These are phyloP conservation scores for Coregonus sp. DNA, from an alignment of 2,797 vertebrate species.

Conservation along the genomic window DNA sequence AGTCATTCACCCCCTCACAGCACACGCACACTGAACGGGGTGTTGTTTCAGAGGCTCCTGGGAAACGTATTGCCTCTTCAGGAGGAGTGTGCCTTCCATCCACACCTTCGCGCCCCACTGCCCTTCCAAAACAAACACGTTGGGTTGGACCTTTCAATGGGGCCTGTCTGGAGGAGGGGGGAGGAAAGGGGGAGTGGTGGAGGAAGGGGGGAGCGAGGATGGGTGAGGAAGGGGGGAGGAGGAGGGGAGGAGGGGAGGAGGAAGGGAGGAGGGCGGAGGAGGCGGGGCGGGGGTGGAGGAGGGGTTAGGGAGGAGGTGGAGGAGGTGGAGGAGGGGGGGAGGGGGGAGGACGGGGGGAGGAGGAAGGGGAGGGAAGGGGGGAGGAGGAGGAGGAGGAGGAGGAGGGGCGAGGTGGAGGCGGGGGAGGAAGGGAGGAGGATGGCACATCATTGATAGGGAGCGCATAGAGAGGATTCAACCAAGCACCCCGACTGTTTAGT, in stretches of 20 bases:
- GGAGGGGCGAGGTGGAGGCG: too few relatives aligned
- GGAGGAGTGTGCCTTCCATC: slow-evolving; percentile 10
- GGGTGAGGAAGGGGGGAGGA: too few relatives aligned
- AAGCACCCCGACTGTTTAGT: too few relatives aligned
- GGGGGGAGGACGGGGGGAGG: background rate
- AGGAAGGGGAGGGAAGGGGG: background rate
- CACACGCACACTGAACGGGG: background rate
- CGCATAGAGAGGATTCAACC: too few relatives aligned
- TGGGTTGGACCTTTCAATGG: slow-evolving; percentile 9
- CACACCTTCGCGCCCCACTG: background rate
- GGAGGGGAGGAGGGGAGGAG: background rate
- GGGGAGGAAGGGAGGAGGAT: too few relatives aligned
- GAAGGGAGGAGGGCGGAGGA: too few relatives aligned
- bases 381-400: too few relatives aligned
- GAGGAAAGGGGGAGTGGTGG: too few relatives aligned
- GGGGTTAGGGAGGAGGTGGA: fast-evolving
- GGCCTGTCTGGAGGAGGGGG: background rate
- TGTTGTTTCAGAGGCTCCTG: slow-evolving; percentile 8
- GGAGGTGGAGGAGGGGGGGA: background rate
- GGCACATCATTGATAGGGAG: too few relatives aligned
- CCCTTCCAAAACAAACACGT: slow-evolving; percentile 13
- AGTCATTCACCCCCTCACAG: background rate
- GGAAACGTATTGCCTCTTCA: background rate
- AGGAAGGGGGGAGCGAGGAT: background rate
- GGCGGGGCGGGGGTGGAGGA: too few relatives aligned